Percentiles rank a stretch among this genome's conserved stretches.
These are phyloP conservation scores for Argyra leucocephala DNA, from an alignment of 2,888 invertebrate genomes.

Conservation along the genomic window DNA sequence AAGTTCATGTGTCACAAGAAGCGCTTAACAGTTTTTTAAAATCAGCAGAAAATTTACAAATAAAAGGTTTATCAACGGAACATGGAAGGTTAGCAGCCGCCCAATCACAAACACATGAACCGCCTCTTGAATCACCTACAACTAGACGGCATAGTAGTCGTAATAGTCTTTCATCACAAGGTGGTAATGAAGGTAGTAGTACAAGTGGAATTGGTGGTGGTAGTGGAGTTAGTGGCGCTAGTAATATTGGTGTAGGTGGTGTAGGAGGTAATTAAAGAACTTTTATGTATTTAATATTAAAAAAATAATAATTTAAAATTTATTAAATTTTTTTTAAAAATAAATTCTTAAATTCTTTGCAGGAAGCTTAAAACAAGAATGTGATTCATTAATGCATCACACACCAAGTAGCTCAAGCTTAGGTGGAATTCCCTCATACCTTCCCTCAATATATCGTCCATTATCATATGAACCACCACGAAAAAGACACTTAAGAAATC, in stretches of 20 bases:
- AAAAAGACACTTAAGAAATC: constrained; percentile 51
- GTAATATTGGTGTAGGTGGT: constrained; percentile 24
- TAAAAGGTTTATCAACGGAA: constrained; percentile 68
- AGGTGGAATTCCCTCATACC: constrained; percentile 40
- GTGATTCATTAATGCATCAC: constrained; percentile 44
- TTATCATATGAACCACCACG: constrained; percentile 44
- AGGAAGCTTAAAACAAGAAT: constrained; percentile 42
- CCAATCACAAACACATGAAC: constrained; percentile 39
- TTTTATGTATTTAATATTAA: not conserved
- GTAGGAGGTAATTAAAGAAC: constrained; percentile 28
- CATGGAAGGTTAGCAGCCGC: constrained; percentile 49
- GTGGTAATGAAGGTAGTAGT: constrained; percentile 34
- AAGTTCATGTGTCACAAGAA: constrained; percentile 87
- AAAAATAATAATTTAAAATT: not conserved
- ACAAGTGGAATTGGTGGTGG: constrained; percentile 23
- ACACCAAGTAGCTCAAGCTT: constrained; percentile 36
- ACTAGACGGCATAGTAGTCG: constrained; percentile 39
- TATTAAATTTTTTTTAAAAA: not conserved
- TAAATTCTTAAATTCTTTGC: too few species aligned
- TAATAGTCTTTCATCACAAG: constrained; percentile 42
- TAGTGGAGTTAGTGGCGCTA: constrained; percentile 33
- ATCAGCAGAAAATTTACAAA: constrained; percentile 82
- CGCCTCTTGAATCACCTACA: constrained; percentile 42
- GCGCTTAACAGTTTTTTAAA: constrained; percentile 83
- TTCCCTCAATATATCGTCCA: constrained; percentile 43